A percentile compares a stretch with the other conserved stretches of the same genome.
Evolutionary conservation across 2,797 vertebrate genomes (phyloP).

Genomic region (Rhinoraja longicauda): DNA sequence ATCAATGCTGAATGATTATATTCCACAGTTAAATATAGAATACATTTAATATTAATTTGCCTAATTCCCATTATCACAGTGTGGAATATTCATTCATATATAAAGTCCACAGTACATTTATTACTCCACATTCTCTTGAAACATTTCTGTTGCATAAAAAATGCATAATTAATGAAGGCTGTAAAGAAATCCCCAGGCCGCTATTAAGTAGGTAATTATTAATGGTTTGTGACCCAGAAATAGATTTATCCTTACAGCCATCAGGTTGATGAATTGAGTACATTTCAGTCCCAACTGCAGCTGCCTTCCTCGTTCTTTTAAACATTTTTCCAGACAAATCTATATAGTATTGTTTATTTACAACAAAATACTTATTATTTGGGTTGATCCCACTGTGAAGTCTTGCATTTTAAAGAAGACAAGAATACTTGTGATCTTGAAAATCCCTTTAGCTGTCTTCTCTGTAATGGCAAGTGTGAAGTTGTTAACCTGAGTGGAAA

Average conservation of each 20-base stretch:
- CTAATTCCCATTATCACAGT: too few relatives aligned
- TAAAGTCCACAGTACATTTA: not conserved
- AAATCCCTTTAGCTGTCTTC: not conserved
- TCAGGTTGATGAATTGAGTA: not conserved
- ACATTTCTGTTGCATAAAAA: not conserved
- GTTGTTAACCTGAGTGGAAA: not conserved
- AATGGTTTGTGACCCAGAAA: conserved; percentile 4
- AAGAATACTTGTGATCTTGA: not conserved
- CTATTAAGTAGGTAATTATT: conserved; percentile 4
- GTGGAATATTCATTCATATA: not conserved
- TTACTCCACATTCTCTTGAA: not conserved
- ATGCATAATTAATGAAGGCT: not conserved
- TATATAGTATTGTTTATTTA: not conserved
- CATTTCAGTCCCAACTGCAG: not conserved
- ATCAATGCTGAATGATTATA: not conserved
- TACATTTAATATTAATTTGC: not conserved
- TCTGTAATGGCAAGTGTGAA: not conserved
- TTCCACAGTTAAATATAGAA: not conserved
- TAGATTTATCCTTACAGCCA: not conserved
- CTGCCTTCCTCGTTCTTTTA: not conserved
- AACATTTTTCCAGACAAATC: not conserved
- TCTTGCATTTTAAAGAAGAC: not conserved
- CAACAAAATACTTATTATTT: not conserved
- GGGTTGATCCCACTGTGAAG: not conserved
- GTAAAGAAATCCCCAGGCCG: not conserved